These are phyloP conservation scores for Dipodomys spectabilis DNA, from an alignment of 2,113 vertebrate genomes.

Conservation along the genomic window DNA sequence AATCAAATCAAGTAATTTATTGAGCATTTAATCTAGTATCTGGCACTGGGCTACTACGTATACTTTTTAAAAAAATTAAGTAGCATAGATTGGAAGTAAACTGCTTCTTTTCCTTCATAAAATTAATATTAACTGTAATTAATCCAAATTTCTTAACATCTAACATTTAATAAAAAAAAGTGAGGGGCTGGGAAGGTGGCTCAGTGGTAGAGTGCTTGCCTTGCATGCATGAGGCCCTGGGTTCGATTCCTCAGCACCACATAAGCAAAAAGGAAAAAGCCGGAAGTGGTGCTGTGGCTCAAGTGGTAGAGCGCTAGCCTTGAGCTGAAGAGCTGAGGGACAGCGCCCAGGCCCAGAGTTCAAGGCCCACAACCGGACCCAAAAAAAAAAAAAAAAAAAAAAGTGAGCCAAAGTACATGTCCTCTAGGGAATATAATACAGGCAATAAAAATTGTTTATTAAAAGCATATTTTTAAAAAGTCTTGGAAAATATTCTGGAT, in stretches of 20 bases:
- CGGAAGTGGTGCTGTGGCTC: no score
- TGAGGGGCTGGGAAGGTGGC: no score
- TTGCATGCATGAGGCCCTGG: no score
- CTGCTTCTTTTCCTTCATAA: conserved; percentile 8
- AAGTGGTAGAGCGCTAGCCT: no score
- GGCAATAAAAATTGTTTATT: not conserved
- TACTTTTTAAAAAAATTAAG: conserved; percentile 18
- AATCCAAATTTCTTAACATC: conserved; percentile 23
- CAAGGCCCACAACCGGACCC: no score
- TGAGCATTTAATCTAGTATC: conserved; percentile 21
- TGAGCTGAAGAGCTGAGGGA: no score
- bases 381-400: not conserved
- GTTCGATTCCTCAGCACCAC: no score
- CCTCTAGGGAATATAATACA: not conserved
- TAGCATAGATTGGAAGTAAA: conserved; percentile 29
- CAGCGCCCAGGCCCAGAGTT: no score
- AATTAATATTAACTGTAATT: conserved; percentile 54
- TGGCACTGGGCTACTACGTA: not conserved
- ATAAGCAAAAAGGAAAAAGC: no score
- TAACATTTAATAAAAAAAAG: not conserved
- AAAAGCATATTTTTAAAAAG: not conserved
- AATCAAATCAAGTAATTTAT: conserved; percentile 1
- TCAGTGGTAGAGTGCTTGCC: no score
- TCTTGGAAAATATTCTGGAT: not conserved
- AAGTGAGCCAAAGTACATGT: not conserved